These are phyloP conservation scores for Piezodorus guildinii DNA, from an alignment of 1,140 invertebrate species.

Conservation along the genomic window DNA sequence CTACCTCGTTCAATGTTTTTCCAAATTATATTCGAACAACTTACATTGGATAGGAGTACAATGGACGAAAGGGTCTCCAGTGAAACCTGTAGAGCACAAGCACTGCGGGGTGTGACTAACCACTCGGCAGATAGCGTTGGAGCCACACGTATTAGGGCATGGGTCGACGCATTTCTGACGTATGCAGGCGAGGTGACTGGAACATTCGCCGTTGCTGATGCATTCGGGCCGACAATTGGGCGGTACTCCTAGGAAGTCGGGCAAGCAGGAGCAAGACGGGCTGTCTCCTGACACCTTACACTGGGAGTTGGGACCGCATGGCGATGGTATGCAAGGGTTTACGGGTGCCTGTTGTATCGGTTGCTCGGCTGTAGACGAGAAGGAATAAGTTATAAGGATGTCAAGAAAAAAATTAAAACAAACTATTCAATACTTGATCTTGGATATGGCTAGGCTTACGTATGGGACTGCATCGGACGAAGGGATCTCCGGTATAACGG, in stretches of 20 bases:
- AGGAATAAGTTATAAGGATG: background rate
- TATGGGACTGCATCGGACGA: slow-evolving; percentile 56
- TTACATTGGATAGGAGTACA: slow-evolving; percentile 47
- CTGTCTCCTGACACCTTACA: slow-evolving; percentile 45
- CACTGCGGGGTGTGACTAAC: slow-evolving; percentile 53
- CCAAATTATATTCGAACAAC: slow-evolving; percentile 19
- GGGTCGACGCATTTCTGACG: slow-evolving; percentile 45
- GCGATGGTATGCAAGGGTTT: slow-evolving; percentile 42
- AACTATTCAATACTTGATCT: background rate
- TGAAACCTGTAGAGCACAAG: slow-evolving; percentile 49
- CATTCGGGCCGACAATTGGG: slow-evolving; percentile 44
- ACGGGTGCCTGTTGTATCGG: slow-evolving; percentile 30
- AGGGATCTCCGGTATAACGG: slow-evolving; percentile 59
- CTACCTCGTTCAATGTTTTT: no score
- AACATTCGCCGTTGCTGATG: slow-evolving; percentile 42
- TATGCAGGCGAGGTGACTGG: slow-evolving; percentile 41
- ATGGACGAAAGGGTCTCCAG: slow-evolving; percentile 59
- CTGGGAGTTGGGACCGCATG: slow-evolving; percentile 51
- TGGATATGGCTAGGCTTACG: slow-evolving; percentile 11
- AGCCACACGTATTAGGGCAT: slow-evolving; percentile 45
- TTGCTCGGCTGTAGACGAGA: slow-evolving; percentile 19
- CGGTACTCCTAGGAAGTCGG: slow-evolving; percentile 37
- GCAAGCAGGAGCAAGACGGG: slow-evolving; percentile 45
- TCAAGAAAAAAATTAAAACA: slow-evolving; percentile 24
- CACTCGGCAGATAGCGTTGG: slow-evolving; percentile 50